Conservation (phyloP, 2,113 vertebrate species). For the Emydura subglobosa region DNA sequence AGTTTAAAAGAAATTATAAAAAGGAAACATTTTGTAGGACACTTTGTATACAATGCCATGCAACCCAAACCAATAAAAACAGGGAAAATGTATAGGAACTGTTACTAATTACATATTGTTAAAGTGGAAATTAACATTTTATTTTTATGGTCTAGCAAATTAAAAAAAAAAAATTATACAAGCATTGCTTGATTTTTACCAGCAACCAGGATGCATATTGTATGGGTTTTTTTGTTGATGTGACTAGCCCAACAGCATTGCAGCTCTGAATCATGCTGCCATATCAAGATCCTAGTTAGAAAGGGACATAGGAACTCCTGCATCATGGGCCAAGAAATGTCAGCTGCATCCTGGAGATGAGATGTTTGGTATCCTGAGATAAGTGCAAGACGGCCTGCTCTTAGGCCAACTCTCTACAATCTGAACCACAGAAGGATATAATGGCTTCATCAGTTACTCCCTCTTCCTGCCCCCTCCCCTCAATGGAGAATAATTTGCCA, state of each 20-base stretch:
- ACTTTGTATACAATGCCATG: slow-evolving; percentile 37
- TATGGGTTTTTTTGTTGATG: background rate
- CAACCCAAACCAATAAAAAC: slow-evolving; percentile 60
- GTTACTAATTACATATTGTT: slow-evolving; percentile 68
- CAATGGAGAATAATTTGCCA: background rate
- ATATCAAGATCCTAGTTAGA: background rate
- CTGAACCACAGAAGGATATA: background rate
- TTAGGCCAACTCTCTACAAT: background rate
- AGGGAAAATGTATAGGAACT: slow-evolving; percentile 43
- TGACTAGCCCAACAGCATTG: background rate
- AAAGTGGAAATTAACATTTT: slow-evolving; percentile 57
- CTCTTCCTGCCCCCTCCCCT: background rate
- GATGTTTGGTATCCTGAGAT: background rate
- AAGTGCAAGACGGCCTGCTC: background rate
- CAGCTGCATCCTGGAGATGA: background rate
- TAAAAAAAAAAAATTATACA: background rate
- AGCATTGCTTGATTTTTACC: slow-evolving; percentile 25
- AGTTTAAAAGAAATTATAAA: slow-evolving; percentile 70
- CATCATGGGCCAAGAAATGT: background rate
- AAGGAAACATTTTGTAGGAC: slow-evolving; percentile 50
- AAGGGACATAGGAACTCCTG: slow-evolving; percentile 12
- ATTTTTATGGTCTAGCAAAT: slow-evolving; percentile 54
- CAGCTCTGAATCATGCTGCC: background rate
- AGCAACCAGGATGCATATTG: background rate
- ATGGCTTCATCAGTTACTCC: background rate